phyloP scores from a whole-genome alignment of 2,888 invertebrate genomes.

The Cheilosia scutellata region DNA sequence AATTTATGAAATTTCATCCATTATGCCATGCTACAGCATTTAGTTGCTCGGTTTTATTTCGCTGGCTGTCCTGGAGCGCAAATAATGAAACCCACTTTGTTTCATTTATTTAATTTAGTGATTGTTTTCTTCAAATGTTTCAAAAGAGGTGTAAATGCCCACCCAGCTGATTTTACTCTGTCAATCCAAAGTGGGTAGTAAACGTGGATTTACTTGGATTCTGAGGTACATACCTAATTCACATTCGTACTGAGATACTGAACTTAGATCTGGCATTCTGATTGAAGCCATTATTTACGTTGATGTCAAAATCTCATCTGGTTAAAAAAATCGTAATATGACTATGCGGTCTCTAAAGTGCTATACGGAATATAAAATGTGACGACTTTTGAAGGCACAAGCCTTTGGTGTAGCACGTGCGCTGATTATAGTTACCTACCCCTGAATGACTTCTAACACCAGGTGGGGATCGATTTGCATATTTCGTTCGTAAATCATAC shows the following conservation, averaged over 20 bases:
- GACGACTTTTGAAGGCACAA: slow-evolving; percentile 5
- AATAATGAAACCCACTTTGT: slow-evolving; percentile 14
- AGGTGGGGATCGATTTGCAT: slow-evolving; percentile 41
- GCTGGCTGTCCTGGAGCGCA: slow-evolving; percentile 23
- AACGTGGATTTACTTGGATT: neutral
- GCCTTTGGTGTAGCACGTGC: slow-evolving; percentile 2
- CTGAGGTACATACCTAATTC: neutral
- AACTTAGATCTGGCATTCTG: neutral
- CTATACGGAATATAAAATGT: slow-evolving; percentile 22
- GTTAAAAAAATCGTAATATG: slow-evolving; percentile 12
- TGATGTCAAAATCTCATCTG: slow-evolving; percentile 10
- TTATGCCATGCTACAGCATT: slow-evolving; percentile 7
- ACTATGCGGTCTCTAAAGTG: neutral
- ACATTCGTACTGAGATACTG: neutral
- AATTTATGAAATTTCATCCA: slow-evolving; percentile 1
- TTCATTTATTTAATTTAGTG: slow-evolving; percentile 36
- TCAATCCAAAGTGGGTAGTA: slow-evolving; percentile 6
- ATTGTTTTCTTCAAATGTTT: slow-evolving; percentile 1
- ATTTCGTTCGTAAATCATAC: slow-evolving; percentile 27
- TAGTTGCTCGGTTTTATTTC: slow-evolving; percentile 3
- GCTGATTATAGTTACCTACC: neutral
- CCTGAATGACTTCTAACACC: neutral
- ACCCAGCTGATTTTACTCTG: slow-evolving; percentile 1
- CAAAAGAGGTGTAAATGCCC: neutral
- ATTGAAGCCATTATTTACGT: slow-evolving; percentile 10